Evolutionary conservation across 2,113 vertebrate genomes (phyloP).

Genomic region (Pygathrix nemaeus): DNA sequence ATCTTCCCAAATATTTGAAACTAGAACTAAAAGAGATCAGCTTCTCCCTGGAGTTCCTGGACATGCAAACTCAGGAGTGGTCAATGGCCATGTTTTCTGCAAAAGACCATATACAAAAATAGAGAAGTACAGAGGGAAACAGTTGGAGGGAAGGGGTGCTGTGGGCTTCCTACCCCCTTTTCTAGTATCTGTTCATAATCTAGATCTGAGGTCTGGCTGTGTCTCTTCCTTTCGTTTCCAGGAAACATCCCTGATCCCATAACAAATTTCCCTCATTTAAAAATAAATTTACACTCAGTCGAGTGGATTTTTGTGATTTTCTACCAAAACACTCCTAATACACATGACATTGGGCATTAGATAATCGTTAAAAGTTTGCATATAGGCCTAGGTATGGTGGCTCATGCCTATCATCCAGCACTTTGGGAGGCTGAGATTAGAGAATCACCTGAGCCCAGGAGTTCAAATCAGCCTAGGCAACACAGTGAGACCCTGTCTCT

Average conservation of each 20-base stretch:
- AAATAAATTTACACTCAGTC: conserved; percentile 17
- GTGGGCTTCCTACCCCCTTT: not conserved
- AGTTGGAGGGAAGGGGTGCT: not conserved
- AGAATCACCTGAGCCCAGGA: not conserved
- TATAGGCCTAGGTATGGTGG: not conserved
- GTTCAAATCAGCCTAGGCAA: not conserved
- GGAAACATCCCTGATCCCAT: not conserved
- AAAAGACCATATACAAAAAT: not conserved
- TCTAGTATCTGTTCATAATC: not conserved
- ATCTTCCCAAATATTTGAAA: not conserved
- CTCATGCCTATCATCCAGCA: not conserved
- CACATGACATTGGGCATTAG: not conserved
- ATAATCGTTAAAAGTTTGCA: conserved; percentile 25
- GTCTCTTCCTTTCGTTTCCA: not conserved
- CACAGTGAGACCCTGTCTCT: not conserved
- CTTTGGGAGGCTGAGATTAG: not conserved
- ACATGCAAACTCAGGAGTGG: not conserved
- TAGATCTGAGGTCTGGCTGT: not conserved
- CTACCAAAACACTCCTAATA: not conserved
- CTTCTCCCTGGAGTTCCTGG: not conserved
- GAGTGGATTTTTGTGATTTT: conserved; percentile 2
- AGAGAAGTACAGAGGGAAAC: not conserved
- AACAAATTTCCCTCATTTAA: not conserved
- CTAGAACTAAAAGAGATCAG: not conserved
- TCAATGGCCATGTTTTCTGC: not conserved